phyloP scores from a whole-genome alignment of 2,113 vertebrate species.

The Daboia siamensis region DNA sequence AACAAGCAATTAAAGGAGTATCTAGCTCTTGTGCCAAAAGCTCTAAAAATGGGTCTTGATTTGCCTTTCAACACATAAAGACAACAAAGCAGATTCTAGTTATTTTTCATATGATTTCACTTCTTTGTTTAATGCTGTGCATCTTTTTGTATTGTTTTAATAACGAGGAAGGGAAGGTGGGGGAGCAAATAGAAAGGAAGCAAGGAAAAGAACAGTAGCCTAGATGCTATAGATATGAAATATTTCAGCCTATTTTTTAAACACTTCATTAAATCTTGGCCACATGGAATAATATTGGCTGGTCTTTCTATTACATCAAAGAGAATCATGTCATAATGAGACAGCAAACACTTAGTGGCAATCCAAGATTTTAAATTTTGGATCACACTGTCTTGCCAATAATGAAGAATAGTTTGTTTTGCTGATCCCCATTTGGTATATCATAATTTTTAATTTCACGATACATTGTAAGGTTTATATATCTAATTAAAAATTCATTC shows the following conservation, averaged over 20 bases:
- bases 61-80: background rate
- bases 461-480: background rate
- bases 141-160: background rate
- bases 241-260: background rate
- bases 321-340: background rate
- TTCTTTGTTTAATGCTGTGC: background rate
- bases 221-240: background rate
- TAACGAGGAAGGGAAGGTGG: background rate
- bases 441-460: background rate
- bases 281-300: background rate
- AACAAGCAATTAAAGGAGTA: background rate
- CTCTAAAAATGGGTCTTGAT: background rate
- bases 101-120: background rate
- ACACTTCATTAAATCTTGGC: background rate
- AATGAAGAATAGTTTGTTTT: background rate
- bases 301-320: background rate
- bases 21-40: background rate
- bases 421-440: background rate
- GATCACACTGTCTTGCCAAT: background rate
- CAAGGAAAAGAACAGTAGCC: background rate
- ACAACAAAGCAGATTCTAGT: background rate
- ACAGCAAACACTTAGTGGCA: background rate
- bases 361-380: background rate
- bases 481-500: background rate
- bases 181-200: background rate